Evolutionary conservation across 2,888 invertebrate genomes (phyloP).

Genomic region (Crepidodera aurea): DNA sequence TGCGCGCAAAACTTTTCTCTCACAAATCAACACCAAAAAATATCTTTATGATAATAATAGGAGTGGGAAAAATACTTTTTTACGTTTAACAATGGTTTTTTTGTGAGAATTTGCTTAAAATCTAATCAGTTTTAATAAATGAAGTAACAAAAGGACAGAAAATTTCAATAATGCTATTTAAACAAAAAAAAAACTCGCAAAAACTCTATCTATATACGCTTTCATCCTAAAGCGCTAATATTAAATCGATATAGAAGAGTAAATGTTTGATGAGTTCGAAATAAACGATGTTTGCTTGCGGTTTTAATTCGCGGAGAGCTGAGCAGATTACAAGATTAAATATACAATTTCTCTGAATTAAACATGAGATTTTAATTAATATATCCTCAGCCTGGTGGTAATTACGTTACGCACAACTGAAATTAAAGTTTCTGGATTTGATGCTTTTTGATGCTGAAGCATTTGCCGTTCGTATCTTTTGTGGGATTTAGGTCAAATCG

Average conservation of each 20-base stretch:
- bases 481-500: too few relatives aligned
- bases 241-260: conserved; percentile 52
- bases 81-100: too few relatives aligned
- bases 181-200: not conserved
- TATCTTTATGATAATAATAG: too few relatives aligned
- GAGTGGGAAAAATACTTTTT: too few relatives aligned
- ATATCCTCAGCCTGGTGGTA: conserved; percentile 58
- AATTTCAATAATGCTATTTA: not conserved
- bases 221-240: conserved; percentile 38
- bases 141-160: not conserved
- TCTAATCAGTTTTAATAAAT: too few relatives aligned
- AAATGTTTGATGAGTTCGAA: conserved; percentile 57
- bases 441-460: conserved; percentile 44
- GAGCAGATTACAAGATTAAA: conserved; percentile 62
- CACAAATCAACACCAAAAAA: too few relatives aligned
- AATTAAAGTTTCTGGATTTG: conserved; percentile 52
- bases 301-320: conserved; percentile 60
- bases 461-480: conserved; percentile 8
- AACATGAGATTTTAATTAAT: conserved; percentile 63
- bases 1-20: too few relatives aligned
- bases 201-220: not conserved
- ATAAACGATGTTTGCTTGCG: conserved; percentile 59
- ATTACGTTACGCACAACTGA: conserved; percentile 57
- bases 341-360: conserved; percentile 62
- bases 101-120: too few relatives aligned